phyloP scores from a whole-genome alignment of 2,113 vertebrate species.

The Apeltes quadracus region DNA sequence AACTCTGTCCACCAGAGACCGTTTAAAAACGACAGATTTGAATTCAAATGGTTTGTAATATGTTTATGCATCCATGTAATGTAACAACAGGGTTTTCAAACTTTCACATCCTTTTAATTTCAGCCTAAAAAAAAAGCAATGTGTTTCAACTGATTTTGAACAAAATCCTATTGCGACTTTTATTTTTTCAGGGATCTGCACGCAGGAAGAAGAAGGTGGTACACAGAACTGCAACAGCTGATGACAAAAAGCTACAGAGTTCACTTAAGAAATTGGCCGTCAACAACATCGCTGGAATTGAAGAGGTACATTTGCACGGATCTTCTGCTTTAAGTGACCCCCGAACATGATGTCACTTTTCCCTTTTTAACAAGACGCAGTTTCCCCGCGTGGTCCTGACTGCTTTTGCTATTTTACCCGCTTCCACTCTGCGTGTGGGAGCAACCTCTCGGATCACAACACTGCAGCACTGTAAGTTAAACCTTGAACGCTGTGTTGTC shows the following conservation, averaged over 20 bases:
- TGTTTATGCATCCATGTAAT: not conserved
- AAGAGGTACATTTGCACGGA: slow-evolving; percentile 84
- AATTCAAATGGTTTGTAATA: not conserved
- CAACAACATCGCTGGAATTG: slow-evolving; percentile 97
- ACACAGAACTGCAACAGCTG: slow-evolving; percentile 97
- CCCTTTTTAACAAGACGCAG: not conserved
- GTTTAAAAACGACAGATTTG: not conserved
- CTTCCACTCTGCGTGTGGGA: not conserved
- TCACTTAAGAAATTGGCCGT: slow-evolving; percentile 96
- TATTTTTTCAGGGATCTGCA: slow-evolving; percentile 86
- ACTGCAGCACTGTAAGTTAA: not conserved
- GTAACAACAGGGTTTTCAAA: not conserved
- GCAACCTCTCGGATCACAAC: not conserved
- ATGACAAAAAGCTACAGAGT: slow-evolving; percentile 98
- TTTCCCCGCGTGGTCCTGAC: not conserved
- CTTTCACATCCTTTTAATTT: not conserved
- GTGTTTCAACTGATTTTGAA: not conserved
- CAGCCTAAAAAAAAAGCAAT: not conserved
- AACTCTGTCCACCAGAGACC: not conserved
- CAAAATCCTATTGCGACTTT: not conserved
- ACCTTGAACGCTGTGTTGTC: not conserved
- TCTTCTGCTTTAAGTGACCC: not conserved
- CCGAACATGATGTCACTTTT: not conserved
- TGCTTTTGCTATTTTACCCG: not conserved
- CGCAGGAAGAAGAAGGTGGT: slow-evolving; percentile 99